Evolutionary conservation across 2,888 invertebrate species (phyloP).

Genomic region (Oxytorus armatus): DNA sequence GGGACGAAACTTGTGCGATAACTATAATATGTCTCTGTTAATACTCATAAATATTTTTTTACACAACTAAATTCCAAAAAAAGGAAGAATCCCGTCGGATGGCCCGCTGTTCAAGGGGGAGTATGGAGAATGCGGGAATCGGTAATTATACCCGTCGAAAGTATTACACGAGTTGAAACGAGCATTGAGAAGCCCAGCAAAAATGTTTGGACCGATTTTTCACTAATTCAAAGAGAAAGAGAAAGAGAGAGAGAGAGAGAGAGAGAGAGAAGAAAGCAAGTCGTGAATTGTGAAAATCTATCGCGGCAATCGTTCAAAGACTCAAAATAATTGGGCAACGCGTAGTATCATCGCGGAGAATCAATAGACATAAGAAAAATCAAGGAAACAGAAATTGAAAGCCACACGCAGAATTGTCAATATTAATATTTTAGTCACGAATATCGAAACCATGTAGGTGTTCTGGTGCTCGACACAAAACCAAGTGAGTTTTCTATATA

Average conservation of each 20-base stretch:
- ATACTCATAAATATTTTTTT: neutral
- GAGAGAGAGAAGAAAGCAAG: too few species aligned
- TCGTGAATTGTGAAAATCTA: too few species aligned
- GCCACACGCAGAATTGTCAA: slow-evolving; percentile 45
- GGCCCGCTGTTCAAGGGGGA: neutral
- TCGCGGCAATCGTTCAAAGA: neutral
- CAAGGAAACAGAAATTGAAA: slow-evolving; percentile 25
- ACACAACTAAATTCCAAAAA: neutral
- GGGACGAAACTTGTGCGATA: neutral
- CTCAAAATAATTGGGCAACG: slow-evolving; percentile 86
- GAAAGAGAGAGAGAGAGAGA: too few species aligned
- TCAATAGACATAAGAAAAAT: slow-evolving; percentile 7
- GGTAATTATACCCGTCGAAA: slow-evolving; percentile 16
- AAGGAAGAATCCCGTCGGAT: slow-evolving; percentile 2
- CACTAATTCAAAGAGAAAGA: slow-evolving; percentile 4
- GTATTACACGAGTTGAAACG: slow-evolving; percentile 23
- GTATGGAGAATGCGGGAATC: slow-evolving; percentile 26
- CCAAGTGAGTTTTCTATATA: slow-evolving; percentile 74
- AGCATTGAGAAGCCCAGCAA: slow-evolving; percentile 34
- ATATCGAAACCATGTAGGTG: slow-evolving; percentile 63
- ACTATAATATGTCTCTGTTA: neutral
- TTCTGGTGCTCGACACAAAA: slow-evolving; percentile 82
- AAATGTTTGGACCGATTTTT: neutral
- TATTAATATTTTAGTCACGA: slow-evolving; percentile 45
- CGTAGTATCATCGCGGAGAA: slow-evolving; percentile 84